A percentile compares a stretch with the other conserved stretches of the same genome.
phyloP scores from a whole-genome alignment of 1,140 invertebrate genomes.

The Eumeta japonica region DNA sequence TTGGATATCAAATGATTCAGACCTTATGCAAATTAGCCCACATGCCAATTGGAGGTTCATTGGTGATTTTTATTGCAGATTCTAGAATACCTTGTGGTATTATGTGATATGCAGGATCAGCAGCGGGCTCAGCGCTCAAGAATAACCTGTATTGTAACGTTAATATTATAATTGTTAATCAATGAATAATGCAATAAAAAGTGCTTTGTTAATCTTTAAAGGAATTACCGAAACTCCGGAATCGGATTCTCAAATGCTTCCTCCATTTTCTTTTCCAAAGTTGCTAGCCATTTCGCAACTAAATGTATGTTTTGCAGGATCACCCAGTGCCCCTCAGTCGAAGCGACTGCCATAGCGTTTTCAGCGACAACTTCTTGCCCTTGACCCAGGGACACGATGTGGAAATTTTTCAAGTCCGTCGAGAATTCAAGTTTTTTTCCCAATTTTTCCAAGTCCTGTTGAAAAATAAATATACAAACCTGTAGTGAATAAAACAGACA shows the following conservation, averaged over 20 bases:
- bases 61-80: conserved; percentile 93
- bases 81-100: conserved; percentile 83
- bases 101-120: conserved; percentile 56
- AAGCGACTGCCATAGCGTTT: conserved; percentile 76
- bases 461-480: conserved; percentile 7
- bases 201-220: no score
- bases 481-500: conserved; percentile 1
- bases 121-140: conserved; percentile 63
- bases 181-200: no score
- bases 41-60: conserved; percentile 94
- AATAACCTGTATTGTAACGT: conserved; percentile 46
- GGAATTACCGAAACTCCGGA: conserved; percentile 62
- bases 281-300: conserved; percentile 84
- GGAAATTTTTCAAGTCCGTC: conserved; percentile 79
- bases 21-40: conserved; percentile 88
- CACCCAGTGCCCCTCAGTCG: conserved; percentile 86
- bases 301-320: conserved; percentile 90
- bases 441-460: conserved; percentile 48
- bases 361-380: conserved; percentile 92
- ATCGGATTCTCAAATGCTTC: conserved; percentile 69
- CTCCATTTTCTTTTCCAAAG: conserved; percentile 90
- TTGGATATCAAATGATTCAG: background rate
- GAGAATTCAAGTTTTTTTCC: conserved; percentile 76
- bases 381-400: conserved; percentile 92
- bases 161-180: no score